Evolutionary conservation across 2,113 vertebrate species (phyloP), one percentile per base, ranked within the genome.

Genomic region (Solenodon paradoxus): DNA sequence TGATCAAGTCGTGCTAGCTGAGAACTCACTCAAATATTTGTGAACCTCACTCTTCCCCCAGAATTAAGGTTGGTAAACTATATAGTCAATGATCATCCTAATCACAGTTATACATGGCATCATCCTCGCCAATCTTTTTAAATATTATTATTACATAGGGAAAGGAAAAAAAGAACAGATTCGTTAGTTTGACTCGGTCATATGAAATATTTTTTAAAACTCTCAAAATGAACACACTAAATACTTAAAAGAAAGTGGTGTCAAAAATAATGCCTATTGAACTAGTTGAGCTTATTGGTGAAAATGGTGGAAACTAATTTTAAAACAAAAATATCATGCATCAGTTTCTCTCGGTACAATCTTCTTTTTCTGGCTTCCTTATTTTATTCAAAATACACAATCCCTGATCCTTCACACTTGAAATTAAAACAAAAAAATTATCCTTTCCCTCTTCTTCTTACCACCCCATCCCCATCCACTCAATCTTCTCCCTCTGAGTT

Each of bases 391-490:
- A n/a, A n/a, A 5, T n/a, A 32, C 2, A 53, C 5, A 59, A 1
- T 47, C 8, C 8, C 19, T 53, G 24, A 85, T 45, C 20, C 35
- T 49, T 8, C 2, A 38, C 28, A 47, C 28, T 49, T 71, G 38
- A 91, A 84, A 45, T 20, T n/a, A 68, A 12, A 66, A 71, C 13
- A 32, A 32, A 55, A 15, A 42, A 9, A 9, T 45, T 64, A 5
- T 79, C 28, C 8, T 7, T 32, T 59, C 8, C 13, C 32, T 40
- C 1, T 72, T 40, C 11, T 57, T 7, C 40, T 94, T 35, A 42
- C 2, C 1, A 53, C 15, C 13, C 17, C 4, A 20, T 17, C 9
- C 2, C 3, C 55, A 42, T 9, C 7, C 42, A 45, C 10, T 45
- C 32, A 68, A 3, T 42, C 10, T 38, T 79, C n/a, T 49, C 19